Conservation (phyloP, 1,140 invertebrate genomes). For the Scaptomyza hsui region DNA sequence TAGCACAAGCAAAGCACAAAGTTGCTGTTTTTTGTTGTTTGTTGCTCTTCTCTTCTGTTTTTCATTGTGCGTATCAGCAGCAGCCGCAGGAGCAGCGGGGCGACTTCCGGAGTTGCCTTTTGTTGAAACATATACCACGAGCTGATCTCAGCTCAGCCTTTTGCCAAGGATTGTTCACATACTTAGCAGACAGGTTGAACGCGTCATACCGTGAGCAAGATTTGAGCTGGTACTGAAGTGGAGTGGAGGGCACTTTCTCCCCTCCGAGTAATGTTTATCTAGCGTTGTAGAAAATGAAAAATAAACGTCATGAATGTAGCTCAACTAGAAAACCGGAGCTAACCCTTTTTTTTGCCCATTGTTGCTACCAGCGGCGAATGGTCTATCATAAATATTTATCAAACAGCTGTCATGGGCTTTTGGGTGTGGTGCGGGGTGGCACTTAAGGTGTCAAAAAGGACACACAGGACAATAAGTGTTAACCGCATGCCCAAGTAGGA, state of each 20-base stretch:
- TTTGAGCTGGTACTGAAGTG: neutral
- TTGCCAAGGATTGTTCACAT: neutral
- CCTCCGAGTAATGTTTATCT: conserved; percentile 53
- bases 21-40: conserved; percentile 13
- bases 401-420: conserved; percentile 49
- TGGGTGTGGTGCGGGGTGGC: conserved; percentile 2
- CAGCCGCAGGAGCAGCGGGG: conserved; percentile 57
- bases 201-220: conserved; percentile 35
- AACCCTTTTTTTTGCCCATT: conserved; percentile 52
- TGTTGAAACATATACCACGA: conserved; percentile 41
- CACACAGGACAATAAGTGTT: conserved; percentile 33
- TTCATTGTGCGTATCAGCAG: conserved; percentile 63
- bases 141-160: conserved; percentile 37
- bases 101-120: conserved; percentile 72
- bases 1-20: conserved; percentile 33
- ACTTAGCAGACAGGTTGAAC: conserved; percentile 48
- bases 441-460: conserved; percentile 59
- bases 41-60: conserved; percentile 9
- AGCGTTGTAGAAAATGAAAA: conserved; percentile 36
- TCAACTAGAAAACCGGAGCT: conserved; percentile 11
- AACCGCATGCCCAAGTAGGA: conserved; percentile 22
- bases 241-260: conserved; percentile 17
- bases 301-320: conserved; percentile 32
- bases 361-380: conserved; percentile 40
- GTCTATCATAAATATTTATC: conserved; percentile 76